Evolutionary conservation across 92 coral and sea anemone species (phyloP).

Genomic region (Zoanthus sociatus): DNA sequence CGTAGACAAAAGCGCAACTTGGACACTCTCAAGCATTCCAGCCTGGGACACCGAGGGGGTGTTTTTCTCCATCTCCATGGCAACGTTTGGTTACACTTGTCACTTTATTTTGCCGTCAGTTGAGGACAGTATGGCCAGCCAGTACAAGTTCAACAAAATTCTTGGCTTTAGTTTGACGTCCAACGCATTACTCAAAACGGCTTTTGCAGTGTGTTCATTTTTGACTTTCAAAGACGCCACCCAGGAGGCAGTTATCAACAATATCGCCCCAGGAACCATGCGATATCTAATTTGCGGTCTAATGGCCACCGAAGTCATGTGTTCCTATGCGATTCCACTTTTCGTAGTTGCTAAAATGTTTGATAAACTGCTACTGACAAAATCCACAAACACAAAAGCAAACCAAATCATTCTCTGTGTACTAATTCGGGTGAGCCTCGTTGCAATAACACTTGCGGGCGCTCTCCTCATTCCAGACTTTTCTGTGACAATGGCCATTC

Average conservation of each 20-base stretch:
- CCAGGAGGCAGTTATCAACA: conserved; percentile 41
- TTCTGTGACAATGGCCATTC: conserved; percentile 39
- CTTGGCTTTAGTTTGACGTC: conserved; percentile 32
- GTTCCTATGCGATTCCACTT: conserved; percentile 30
- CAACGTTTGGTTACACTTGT: conserved; percentile 43
- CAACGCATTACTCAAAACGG: conserved; percentile 35
- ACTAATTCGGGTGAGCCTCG: conserved; percentile 9
- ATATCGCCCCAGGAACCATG: conserved; percentile 31
- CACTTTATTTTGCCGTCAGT: conserved; percentile 38
- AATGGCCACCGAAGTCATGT: conserved; percentile 43
- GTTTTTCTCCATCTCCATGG: conserved; percentile 32
- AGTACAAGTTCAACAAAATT: conserved; percentile 33
- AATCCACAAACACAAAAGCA: conserved; percentile 16
- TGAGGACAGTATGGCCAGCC: conserved; percentile 42
- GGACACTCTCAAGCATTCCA: conserved; percentile 40
- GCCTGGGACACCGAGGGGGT: conserved; percentile 34
- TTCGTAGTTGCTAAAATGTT: conserved; percentile 27
- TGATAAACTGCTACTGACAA: conserved; percentile 4
- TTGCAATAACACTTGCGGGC: conserved; percentile 14
- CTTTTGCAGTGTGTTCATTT: conserved; percentile 40
- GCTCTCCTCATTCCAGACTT: conserved; percentile 38
- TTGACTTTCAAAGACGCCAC: conserved; percentile 25
- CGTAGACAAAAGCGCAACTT: background rate
- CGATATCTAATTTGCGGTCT: conserved; percentile 33
- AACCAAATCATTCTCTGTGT: conserved; percentile 2